Evolutionary conservation across 2,888 invertebrate species (phyloP), one percentile per base, ranked within the genome.

Genomic region (Rhimphoctona megacephalus): DNA sequence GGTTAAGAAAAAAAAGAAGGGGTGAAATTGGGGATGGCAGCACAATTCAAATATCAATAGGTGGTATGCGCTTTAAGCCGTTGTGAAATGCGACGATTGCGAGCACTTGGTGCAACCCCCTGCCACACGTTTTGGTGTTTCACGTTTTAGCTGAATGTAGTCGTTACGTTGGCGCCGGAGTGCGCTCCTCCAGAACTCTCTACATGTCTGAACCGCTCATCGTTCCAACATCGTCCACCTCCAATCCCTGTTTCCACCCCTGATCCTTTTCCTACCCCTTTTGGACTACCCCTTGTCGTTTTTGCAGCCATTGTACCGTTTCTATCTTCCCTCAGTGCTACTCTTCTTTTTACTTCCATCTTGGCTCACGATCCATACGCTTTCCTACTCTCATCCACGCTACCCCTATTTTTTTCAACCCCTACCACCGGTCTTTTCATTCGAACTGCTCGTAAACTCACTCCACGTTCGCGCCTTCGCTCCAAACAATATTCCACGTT

Each of bases 21-120:
- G 33, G 43, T 30, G 33, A 64, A 74, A 70, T 67, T 79, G 43
- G 22, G 69, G 43, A 74, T 83, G 74, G 85, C 33, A 61, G 69
- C 30, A 69, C 70, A 76, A 87, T 91, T 90, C 89, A 89, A 90
- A 90, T 91, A 91, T 91, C 91, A 89, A 92, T 92, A 88, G 87
- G 87, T 86, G 88, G 86, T 46, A 52, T 33, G 66, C 86, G 85
- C 82, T 87, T 72, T 85, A 89, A 91, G 89, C 89, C 86, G 74
- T 89, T 74, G 88, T 86, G 81, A 89, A 90, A 89, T 87, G 85
- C 84, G 88, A 88, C 88, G 88, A 88, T 91, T 89, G 89, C 90
- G 76, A 90, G 89, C 90, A 90, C 89, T 91, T 66, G 79, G 36
- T 66, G 57, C 79, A 36, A 64, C 57, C 57, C 49, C 33, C 25